Evolutionary conservation across 2,888 invertebrate species (phyloP).

Genomic region (Diachrysia chrysitis): DNA sequence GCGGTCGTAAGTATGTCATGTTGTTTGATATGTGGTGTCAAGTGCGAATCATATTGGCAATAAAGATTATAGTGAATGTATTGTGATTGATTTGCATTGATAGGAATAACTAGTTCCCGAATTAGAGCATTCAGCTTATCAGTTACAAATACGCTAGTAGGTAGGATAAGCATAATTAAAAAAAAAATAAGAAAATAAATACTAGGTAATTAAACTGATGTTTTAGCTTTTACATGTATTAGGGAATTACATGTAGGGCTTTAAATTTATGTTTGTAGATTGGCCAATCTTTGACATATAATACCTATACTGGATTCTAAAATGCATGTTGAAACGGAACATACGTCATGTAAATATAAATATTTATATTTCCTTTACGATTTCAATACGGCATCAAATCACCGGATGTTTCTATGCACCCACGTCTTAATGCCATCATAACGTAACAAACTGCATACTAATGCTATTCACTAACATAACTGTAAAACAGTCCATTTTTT

Average conservation of each 20-base stretch:
- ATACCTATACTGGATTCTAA: background rate
- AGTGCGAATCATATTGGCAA: conserved; percentile 47
- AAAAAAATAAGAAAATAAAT: no score
- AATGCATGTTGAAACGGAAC: background rate
- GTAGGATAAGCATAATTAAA: no score
- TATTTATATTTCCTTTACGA: conserved; percentile 22
- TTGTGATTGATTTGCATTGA: conserved; percentile 31
- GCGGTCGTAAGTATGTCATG: conserved; percentile 58
- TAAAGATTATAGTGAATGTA: conserved; percentile 19
- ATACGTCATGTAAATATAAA: conserved; percentile 4
- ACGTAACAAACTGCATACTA: conserved; percentile 12
- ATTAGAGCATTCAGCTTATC: background rate
- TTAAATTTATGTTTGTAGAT: background rate
- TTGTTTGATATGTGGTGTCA: conserved; percentile 49
- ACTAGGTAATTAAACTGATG: no score
- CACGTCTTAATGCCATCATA: conserved; percentile 8
- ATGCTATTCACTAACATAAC: background rate
- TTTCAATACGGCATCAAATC: background rate
- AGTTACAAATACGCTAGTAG: background rate
- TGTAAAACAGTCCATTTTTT: background rate
- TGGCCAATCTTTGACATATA: background rate
- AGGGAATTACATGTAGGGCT: background rate
- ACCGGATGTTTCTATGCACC: conserved; percentile 13
- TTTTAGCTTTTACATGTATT: background rate
- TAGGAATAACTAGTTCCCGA: conserved; percentile 3